Evolutionary conservation across 2,797 vertebrate genomes (phyloP).

Genomic region (Pseudomugil gertrudae): DNA sequence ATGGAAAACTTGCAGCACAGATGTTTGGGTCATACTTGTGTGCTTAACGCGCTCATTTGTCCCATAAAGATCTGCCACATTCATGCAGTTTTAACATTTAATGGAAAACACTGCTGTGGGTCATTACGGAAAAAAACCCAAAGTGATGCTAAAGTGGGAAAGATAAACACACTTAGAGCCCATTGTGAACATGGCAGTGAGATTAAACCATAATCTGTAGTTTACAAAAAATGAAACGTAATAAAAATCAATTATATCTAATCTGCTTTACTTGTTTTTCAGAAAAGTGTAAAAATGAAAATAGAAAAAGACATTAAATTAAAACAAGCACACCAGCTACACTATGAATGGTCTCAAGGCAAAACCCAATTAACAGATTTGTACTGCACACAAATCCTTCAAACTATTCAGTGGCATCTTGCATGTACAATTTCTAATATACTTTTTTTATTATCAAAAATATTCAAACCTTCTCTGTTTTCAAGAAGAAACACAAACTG

Average conservation of each 20-base stretch:
- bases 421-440: slow-evolving; percentile 37
- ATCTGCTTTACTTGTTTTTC: slow-evolving; percentile 20
- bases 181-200: slow-evolving; percentile 35
- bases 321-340: slow-evolving; percentile 36
- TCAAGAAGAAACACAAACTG: slow-evolving; percentile 3
- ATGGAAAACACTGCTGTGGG: slow-evolving; percentile 45
- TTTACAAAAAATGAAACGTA: slow-evolving; percentile 23
- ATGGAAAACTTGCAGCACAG: slow-evolving; percentile 45
- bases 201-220: slow-evolving; percentile 40
- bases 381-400: slow-evolving; percentile 50
- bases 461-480: slow-evolving; percentile 10
- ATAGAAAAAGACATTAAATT: slow-evolving; percentile 12
- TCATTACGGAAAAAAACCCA: slow-evolving; percentile 15
- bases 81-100: slow-evolving; percentile 47
- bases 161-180: slow-evolving; percentile 24
- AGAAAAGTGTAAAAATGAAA: slow-evolving; percentile 43
- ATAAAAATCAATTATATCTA: slow-evolving; percentile 29
- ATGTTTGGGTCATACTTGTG: too few relatives aligned
- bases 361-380: slow-evolving; percentile 25
- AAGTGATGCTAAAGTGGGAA: slow-evolving; percentile 49
- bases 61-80: slow-evolving; percentile 41
- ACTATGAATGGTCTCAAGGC: slow-evolving; percentile 59
- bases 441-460: slow-evolving; percentile 22
- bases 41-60: slow-evolving; percentile 43
- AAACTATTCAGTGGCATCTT: slow-evolving; percentile 43